Conservation (phyloP, 2,888 invertebrate species). For the Ferrisia virgata region DNA sequence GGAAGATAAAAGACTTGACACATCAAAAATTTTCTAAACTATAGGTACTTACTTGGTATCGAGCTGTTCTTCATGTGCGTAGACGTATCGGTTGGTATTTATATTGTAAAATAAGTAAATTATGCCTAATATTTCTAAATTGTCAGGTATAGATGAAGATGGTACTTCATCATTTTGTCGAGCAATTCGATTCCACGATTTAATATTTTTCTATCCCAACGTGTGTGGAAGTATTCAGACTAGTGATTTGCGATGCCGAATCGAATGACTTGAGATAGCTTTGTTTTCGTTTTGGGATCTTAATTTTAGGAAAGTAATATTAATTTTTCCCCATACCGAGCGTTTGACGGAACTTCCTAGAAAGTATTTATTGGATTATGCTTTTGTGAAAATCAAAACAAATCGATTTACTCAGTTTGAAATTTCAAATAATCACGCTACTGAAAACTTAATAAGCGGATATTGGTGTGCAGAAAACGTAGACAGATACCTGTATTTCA, state of each 20-base stretch:
- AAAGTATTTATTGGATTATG: too few species aligned
- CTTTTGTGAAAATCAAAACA: too few species aligned
- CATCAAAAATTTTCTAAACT: too few species aligned
- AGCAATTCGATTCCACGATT: slow-evolving; percentile 92
- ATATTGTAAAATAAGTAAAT: slow-evolving; percentile 95
- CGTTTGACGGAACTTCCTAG: too few species aligned
- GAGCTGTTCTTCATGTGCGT: slow-evolving; percentile 50
- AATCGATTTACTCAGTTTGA: too few species aligned
- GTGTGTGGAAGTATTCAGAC: slow-evolving; percentile 95
- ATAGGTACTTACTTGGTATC: too few species aligned
- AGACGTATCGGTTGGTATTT: slow-evolving; percentile 94
- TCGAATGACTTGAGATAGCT: slow-evolving; percentile 76
- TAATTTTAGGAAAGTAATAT: slow-evolving; percentile 89
- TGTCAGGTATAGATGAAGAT: slow-evolving; percentile 95
- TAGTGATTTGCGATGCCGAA: slow-evolving; percentile 84
- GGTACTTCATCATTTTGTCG: too few species aligned
- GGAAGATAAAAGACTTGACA: slow-evolving; percentile 67
- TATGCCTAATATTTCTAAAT: slow-evolving; percentile 93
- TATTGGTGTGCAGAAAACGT: too few species aligned
- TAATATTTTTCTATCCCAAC: slow-evolving; percentile 96
- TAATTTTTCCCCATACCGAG: too few species aligned
- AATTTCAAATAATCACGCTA: too few species aligned
- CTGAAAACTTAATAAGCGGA: too few species aligned
- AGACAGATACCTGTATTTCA: too few species aligned
- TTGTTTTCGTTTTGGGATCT: slow-evolving; percentile 83